Evolutionary conservation across 2,888 invertebrate species (phyloP).

Genomic region (Cheilosia vulpina): DNA sequence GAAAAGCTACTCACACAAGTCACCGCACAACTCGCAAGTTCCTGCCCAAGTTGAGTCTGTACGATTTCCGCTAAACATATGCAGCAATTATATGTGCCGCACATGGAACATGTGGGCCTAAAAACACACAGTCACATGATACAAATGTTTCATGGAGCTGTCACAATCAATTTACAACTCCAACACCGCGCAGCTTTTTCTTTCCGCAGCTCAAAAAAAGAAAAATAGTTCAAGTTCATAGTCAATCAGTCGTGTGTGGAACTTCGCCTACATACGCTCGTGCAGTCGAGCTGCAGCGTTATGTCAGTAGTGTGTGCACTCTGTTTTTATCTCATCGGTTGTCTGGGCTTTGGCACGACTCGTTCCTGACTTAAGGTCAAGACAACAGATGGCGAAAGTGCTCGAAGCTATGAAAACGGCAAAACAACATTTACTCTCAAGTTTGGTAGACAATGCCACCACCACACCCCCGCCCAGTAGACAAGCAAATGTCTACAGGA

Average conservation of each 20-base stretch:
- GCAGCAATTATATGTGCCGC: constrained; percentile 28
- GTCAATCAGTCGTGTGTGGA: constrained; percentile 60
- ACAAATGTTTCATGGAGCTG: constrained; percentile 61
- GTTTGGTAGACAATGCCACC: constrained; percentile 14
- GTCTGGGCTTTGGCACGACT: constrained; percentile 51
- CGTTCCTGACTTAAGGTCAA: constrained; percentile 62
- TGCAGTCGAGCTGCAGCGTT: background rate
- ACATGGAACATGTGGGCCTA: constrained; percentile 46
- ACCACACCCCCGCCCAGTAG: background rate
- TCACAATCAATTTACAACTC: constrained; percentile 72
- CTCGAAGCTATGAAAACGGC: constrained; percentile 5
- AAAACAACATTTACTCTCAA: constrained; percentile 5
- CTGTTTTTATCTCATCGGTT: constrained; percentile 14
- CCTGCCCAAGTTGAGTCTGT: constrained; percentile 31
- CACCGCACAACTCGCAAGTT: constrained; percentile 17
- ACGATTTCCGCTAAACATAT: constrained; percentile 41
- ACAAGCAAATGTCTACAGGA: constrained; percentile 2
- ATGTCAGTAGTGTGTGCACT: constrained; percentile 8
- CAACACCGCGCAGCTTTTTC: constrained; percentile 37
- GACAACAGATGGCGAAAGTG: constrained; percentile 23
- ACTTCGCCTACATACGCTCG: constrained; percentile 50
- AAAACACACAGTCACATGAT: constrained; percentile 58
- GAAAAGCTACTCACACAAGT: constrained; percentile 33
- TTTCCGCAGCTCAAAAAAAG: constrained; percentile 36
- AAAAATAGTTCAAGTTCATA: constrained; percentile 72